These are phyloP conservation scores for Glossophaga mutica DNA, from an alignment of 2,797 vertebrate genomes.

Conservation along the genomic window DNA sequence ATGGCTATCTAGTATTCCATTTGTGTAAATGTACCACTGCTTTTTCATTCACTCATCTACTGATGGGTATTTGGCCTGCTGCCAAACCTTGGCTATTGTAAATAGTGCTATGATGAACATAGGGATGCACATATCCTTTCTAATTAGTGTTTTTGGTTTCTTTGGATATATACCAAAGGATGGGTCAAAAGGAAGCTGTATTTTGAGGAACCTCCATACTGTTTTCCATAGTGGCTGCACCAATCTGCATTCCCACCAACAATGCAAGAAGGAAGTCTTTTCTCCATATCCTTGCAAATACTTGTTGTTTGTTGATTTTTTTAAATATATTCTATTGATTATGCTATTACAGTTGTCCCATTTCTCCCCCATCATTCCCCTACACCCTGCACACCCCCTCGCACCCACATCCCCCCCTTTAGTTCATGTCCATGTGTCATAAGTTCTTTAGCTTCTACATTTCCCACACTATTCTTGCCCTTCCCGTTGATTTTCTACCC, in stretches of 20 bases:
- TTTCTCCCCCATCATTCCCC: too few relatives aligned
- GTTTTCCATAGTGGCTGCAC: not conserved
- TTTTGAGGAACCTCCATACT: not conserved
- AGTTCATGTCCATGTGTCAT: too few relatives aligned
- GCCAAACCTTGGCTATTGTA: not conserved
- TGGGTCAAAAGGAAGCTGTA: not conserved
- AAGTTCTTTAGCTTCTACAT: too few relatives aligned
- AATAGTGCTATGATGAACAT: not conserved
- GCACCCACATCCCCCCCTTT: too few relatives aligned
- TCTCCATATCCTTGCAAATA: not conserved
- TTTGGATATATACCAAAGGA: not conserved
- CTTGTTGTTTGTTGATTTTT: not conserved
- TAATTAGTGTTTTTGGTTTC: not conserved
- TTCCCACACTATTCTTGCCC: too few relatives aligned
- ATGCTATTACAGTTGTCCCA: too few relatives aligned
- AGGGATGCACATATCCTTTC: not conserved
- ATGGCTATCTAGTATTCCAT: not conserved
- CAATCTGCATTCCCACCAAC: not conserved
- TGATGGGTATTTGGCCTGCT: not conserved
- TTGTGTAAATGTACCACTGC: not conserved
- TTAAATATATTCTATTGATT: too few relatives aligned
- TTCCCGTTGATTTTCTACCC: too few relatives aligned
- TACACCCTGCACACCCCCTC: too few relatives aligned
- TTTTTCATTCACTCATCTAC: not conserved
- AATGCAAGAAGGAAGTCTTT: not conserved